Conservation (phyloP, 2,888 invertebrate species). For the Celastrina argiolus region DNA sequence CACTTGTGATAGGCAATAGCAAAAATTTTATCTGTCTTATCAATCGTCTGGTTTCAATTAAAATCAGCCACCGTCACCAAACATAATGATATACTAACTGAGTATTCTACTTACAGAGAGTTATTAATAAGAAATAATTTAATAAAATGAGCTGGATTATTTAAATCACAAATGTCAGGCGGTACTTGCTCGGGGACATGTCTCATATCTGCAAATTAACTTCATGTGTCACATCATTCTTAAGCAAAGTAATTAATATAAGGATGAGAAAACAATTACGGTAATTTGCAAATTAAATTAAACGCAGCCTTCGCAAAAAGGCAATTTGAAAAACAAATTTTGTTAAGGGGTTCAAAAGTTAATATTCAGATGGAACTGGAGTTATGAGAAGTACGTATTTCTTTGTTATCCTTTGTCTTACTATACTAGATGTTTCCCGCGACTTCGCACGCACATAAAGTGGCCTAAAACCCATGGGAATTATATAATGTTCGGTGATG, state of each 20-base stretch:
- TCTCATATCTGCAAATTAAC: constrained; percentile 25
- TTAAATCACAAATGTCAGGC: constrained; percentile 4
- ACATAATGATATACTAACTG: too few relatives aligned
- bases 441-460: too few relatives aligned
- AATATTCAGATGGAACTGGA: constrained; percentile 12
- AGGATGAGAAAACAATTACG: constrained; percentile 26
- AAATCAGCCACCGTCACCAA: too few relatives aligned
- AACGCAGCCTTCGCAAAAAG: constrained; percentile 24
- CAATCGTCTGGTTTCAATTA: too few relatives aligned
- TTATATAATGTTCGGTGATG: too few relatives aligned
- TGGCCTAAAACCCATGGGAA: too few relatives aligned
- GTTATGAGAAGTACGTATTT: not conserved
- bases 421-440: not conserved
- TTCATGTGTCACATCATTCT: constrained; percentile 23
- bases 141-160: not conserved
- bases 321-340: constrained; percentile 22
- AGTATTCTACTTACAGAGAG: too few relatives aligned
- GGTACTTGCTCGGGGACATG: constrained; percentile 5
- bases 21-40: too few relatives aligned
- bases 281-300: constrained; percentile 24
- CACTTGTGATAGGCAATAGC: too few relatives aligned
- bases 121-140: not conserved
- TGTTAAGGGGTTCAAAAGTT: constrained; percentile 22
- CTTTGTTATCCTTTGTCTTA: not conserved
- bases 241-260: constrained; percentile 25